Conservation (phyloP, 2,797 vertebrate genomes). For the Channallabes apus region DNA sequence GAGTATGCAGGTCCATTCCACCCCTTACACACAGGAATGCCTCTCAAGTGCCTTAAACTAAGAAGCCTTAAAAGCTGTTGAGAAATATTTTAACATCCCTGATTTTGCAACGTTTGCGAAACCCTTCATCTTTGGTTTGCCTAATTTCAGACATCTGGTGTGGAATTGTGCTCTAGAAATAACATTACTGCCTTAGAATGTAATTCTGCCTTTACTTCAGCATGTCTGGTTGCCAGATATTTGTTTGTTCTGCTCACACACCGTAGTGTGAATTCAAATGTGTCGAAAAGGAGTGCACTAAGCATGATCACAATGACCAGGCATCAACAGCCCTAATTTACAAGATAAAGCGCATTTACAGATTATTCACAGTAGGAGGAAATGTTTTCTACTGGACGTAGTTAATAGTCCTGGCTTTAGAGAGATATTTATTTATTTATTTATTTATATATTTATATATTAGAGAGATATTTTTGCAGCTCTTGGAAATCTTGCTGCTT, state of each 20-base stretch:
- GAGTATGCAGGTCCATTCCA: too few species aligned
- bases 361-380: background rate
- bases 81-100: background rate
- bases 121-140: background rate
- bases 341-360: background rate
- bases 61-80: too few species aligned
- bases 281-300: background rate
- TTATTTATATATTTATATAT: too few species aligned
- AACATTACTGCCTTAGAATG: background rate
- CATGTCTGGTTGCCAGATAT: background rate
- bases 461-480: too few species aligned
- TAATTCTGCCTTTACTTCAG: background rate
- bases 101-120: background rate
- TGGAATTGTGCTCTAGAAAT: background rate
- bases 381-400: background rate
- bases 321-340: background rate
- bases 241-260: background rate
- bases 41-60: background rate
- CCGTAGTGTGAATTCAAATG: background rate
- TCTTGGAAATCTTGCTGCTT: background rate
- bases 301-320: background rate
- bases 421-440: too few species aligned
- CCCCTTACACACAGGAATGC: background rate
- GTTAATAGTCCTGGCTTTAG: background rate
- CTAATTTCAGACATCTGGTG: background rate